phyloP scores from a whole-genome alignment of 2,113 vertebrate genomes.

The Bubalus kerabau region DNA sequence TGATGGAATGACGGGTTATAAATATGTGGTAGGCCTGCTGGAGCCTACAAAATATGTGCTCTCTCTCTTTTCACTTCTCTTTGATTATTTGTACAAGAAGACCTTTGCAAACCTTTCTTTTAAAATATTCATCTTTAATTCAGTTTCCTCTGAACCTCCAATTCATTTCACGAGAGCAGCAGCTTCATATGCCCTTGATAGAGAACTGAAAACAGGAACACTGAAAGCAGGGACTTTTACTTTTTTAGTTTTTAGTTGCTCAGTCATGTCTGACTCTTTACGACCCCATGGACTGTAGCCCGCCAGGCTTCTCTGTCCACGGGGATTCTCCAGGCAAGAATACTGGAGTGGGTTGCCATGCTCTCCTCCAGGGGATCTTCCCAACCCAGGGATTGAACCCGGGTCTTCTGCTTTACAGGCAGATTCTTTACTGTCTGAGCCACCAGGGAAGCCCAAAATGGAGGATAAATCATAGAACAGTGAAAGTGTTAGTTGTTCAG shows the following conservation, averaged over 20 bases:
- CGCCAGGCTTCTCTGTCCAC: accelerated
- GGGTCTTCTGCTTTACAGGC: background rate
- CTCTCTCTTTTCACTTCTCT: background rate
- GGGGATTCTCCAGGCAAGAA: background rate
- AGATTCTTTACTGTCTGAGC: background rate
- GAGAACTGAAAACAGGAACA: background rate
- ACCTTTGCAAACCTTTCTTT: background rate
- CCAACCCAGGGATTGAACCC: background rate
- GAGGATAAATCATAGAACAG: background rate
- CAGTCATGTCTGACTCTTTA: background rate
- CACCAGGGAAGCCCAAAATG: background rate
- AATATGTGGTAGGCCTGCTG: background rate
- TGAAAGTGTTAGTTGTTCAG: background rate
- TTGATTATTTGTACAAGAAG: background rate
- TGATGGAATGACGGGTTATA: background rate
- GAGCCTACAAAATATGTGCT: background rate
- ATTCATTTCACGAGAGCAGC: background rate
- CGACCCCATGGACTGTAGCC: background rate
- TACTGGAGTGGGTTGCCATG: background rate
- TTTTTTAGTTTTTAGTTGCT: background rate
- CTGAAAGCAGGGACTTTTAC: background rate
- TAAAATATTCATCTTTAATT: background rate
- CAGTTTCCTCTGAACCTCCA: background rate
- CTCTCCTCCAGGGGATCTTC: background rate
- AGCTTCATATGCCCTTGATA: background rate